Evolutionary conservation across 2,888 invertebrate species (phyloP), one percentile per base, ranked within the genome.

Genomic region (Monopis laevigella): DNA sequence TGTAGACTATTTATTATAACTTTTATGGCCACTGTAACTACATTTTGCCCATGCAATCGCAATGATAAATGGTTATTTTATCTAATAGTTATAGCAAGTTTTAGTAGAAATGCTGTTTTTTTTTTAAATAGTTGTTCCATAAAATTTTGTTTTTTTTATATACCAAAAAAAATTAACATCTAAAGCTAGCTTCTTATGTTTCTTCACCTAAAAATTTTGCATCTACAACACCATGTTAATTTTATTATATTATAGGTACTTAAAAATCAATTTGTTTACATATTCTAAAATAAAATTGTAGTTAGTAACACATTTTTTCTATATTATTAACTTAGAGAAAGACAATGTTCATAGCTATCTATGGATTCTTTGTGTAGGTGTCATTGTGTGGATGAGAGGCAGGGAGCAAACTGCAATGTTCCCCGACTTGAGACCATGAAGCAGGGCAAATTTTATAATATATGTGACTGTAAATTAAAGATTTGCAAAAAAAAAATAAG

Each of bases 1-100:
- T 11, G 2, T n/a, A 39, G 26, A 45, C 41, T 44, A 40, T 43
- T 45, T 44, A 41, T 43, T 45, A 43, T 32, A 42, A 36, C 35
- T 39, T 44, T 39, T 35, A 39, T 42, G n/a, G 35, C 40, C 26
- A 36, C 36, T 32, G n/a, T n/a, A 29, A 29, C 29, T 7, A 29
- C 24, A 21, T 6, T 24, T 10, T 29, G 12, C 29, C 29, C 11
- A 29, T 29, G 29, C 29, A 29, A 29, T 29, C 29, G 5, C 29
- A n/a, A 29, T n/a, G 29, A 29, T 7, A 29, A 29, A 29, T 29
- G 29, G 11, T 11, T 11, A 24, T 7, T 24, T 24, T 10, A 24
- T 6, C 7, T 24, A 24, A 24, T 24, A 24, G 24, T 7, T 24
- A 24, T 24, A 24, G 5, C 5, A 7, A 24, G 5, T 24, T 24